A percentile compares a stretch with the other conserved stretches of the same genome.
Conservation (phyloP, 2,888 invertebrate genomes). For the Caenorhabditis wallacei region DNA sequence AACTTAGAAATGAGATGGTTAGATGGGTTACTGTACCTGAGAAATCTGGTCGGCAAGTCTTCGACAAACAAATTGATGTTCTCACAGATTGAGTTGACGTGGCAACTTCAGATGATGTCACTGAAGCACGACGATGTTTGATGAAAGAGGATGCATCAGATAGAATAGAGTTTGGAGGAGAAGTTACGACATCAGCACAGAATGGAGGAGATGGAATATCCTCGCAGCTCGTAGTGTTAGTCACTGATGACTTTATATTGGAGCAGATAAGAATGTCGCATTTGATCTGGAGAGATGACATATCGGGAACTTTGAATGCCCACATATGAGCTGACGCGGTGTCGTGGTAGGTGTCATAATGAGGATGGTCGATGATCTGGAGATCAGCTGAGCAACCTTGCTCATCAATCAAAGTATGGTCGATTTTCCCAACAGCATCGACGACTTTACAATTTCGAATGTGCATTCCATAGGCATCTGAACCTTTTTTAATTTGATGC, state of each 20-base stretch:
- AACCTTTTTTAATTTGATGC: too few species aligned
- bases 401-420: conserved; percentile 80
- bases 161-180: conserved; percentile 80
- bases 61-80: conserved; percentile 67
- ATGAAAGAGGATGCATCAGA: conserved; percentile 76
- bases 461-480: conserved; percentile 82
- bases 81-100: conserved; percentile 64
- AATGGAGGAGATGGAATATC: conserved; percentile 82
- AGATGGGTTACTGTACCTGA: conserved; percentile 32
- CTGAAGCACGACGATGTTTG: conserved; percentile 67
- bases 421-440: conserved; percentile 76
- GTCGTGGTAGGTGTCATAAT: conserved; percentile 83
- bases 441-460: conserved; percentile 80
- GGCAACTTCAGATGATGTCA: conserved; percentile 35
- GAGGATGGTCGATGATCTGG: conserved; percentile 82
- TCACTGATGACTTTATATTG: conserved; percentile 77
- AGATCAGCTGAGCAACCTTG: conserved; percentile 83
- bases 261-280: conserved; percentile 81
- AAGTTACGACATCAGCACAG: conserved; percentile 82
- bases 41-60: conserved; percentile 53
- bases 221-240: conserved; percentile 77
- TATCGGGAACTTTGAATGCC: conserved; percentile 83
- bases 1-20: too few species aligned
- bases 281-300: conserved; percentile 76
- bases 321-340: conserved; percentile 82